phyloP scores from a whole-genome alignment of 2,113 vertebrate species.

The Alethe diademata region DNA sequence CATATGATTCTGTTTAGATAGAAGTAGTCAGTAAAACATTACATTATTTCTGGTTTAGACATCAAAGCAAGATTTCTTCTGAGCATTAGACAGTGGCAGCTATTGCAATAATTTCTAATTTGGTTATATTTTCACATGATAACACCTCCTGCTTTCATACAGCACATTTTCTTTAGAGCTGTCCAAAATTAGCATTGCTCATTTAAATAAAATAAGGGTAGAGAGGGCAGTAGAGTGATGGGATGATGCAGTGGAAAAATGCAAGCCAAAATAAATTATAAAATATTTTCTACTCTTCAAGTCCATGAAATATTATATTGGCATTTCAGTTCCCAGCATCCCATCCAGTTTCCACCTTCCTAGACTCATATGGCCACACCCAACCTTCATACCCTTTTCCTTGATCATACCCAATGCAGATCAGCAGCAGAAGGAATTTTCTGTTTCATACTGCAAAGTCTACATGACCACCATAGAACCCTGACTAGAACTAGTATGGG shows the following conservation, averaged over 20 bases:
- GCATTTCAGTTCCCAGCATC: neutral
- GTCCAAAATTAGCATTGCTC: constrained; percentile 48
- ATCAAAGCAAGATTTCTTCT: constrained; percentile 26
- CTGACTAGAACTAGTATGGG: neutral
- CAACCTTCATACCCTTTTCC: neutral
- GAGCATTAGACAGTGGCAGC: constrained; percentile 7
- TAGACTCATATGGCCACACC: neutral
- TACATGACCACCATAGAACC: neutral
- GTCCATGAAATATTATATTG: neutral
- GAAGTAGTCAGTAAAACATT: neutral
- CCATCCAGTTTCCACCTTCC: neutral
- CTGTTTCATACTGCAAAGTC: neutral
- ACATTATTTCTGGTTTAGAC: constrained; percentile 57
- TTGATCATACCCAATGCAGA: neutral
- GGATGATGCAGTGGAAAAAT: neutral
- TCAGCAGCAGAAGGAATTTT: neutral
- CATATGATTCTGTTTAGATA: neutral
- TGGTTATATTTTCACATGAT: neutral
- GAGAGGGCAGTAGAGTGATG: neutral
- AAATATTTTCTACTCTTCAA: neutral
- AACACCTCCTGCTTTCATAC: neutral
- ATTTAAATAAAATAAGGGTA: constrained; percentile 46
- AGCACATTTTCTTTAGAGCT: neutral
- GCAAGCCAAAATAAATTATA: neutral
- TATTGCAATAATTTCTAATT: neutral